Percentiles rank a stretch among this genome's conserved stretches.
phyloP scores from a whole-genome alignment of 2,888 invertebrate genomes.

The Thumatha senex region DNA sequence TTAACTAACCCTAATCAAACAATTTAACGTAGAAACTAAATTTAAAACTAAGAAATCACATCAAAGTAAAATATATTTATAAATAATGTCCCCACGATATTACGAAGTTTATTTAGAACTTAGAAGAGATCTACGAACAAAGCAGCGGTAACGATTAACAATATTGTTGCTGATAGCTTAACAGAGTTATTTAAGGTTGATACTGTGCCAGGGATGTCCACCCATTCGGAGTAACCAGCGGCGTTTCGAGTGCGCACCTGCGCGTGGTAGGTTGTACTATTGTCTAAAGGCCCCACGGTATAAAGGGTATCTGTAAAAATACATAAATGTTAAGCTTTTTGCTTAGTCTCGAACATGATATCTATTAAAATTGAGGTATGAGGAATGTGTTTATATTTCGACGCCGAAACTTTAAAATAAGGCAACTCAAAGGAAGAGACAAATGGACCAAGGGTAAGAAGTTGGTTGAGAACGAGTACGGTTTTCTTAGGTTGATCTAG shows the following conservation, averaged over 20 bases:
- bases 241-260: constrained; percentile 65
- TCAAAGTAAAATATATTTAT: not conserved
- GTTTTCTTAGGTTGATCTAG: too few relatives aligned
- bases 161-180: constrained; percentile 20
- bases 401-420: too few relatives aligned
- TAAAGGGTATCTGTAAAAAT: constrained; percentile 55
- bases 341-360: too few relatives aligned
- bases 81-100: constrained; percentile 34
- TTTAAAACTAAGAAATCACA: not conserved
- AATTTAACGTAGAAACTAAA: too few relatives aligned
- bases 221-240: constrained; percentile 70
- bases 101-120: constrained; percentile 16
- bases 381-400: too few relatives aligned
- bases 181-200: constrained; percentile 43
- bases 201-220: constrained; percentile 42
- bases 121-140: constrained; percentile 36
- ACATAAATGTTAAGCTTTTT: not conserved
- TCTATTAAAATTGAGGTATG: too few relatives aligned
- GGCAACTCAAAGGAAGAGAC: too few relatives aligned
- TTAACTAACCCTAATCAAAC: too few relatives aligned
- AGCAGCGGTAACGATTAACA: constrained; percentile 40
- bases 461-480: too few relatives aligned
- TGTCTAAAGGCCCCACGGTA: constrained; percentile 55
- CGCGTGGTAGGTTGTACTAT: constrained; percentile 60
- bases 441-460: too few relatives aligned